Evolutionary conservation across 2,888 invertebrate genomes (phyloP).

Genomic region (Dicyrtoma fusca): DNA sequence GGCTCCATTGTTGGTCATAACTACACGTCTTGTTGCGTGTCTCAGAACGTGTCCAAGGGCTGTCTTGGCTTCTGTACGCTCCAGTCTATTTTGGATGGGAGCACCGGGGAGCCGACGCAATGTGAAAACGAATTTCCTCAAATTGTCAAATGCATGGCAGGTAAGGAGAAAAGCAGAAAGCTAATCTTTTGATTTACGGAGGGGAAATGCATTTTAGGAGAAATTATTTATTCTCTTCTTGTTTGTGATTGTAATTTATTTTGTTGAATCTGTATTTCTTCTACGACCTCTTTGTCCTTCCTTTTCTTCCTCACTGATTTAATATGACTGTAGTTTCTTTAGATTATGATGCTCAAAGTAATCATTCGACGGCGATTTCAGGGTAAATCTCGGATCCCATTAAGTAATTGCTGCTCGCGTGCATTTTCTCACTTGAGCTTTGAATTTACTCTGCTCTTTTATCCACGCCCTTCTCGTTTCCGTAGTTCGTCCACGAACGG

Average conservation of each 20-base stretch:
- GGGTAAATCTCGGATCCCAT: background rate
- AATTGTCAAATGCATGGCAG: constrained; percentile 68
- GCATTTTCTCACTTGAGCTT: background rate
- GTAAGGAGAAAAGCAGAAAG: constrained; percentile 54
- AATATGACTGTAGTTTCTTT: no score
- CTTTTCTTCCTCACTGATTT: background rate
- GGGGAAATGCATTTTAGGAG: background rate
- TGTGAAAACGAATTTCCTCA: constrained; percentile 80
- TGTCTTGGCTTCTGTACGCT: constrained; percentile 84
- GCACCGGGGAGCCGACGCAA: constrained; percentile 77
- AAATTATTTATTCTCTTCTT: background rate
- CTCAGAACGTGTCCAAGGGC: constrained; percentile 69
- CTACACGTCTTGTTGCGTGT: constrained; percentile 78
- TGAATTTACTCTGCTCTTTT: background rate
- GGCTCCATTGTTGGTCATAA: constrained; percentile 65
- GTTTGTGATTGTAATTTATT: background rate
- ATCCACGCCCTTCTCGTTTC: background rate
- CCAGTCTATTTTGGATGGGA: constrained; percentile 74
- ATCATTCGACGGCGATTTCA: no score
- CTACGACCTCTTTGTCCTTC: background rate
- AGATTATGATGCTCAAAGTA: no score
- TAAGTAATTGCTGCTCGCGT: constrained; percentile 15
- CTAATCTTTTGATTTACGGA: background rate
- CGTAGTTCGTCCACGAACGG: no score
- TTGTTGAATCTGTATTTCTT: background rate